These are phyloP conservation scores for Cryptotis parvus DNA, from an alignment of 2,113 vertebrate genomes.

Conservation along the genomic window DNA sequence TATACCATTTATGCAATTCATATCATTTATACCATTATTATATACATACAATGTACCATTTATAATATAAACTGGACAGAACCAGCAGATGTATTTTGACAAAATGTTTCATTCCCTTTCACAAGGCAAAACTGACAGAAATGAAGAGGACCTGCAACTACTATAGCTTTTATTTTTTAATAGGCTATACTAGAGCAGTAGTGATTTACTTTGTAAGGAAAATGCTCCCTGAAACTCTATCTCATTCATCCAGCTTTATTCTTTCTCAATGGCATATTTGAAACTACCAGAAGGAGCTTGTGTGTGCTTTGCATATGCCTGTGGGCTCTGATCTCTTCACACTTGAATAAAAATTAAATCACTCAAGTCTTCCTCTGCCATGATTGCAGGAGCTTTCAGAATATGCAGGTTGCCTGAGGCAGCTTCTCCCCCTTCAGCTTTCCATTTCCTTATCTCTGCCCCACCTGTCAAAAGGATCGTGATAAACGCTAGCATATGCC, in stretches of 20 bases:
- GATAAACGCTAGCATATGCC: slow-evolving; percentile 36
- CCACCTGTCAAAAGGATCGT: slow-evolving; percentile 57
- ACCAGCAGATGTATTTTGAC: background rate
- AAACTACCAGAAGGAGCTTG: slow-evolving; percentile 47
- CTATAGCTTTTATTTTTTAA: background rate
- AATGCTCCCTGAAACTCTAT: background rate
- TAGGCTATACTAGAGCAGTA: background rate
- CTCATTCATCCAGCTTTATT: background rate
- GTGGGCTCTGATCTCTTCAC: slow-evolving; percentile 56
- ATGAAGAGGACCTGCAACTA: background rate
- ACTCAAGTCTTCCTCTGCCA: slow-evolving; percentile 63
- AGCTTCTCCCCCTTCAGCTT: slow-evolving; percentile 62
- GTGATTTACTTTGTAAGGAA: background rate
- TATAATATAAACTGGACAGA: background rate
- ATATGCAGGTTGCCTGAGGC: slow-evolving; percentile 58
- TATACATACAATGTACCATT: background rate
- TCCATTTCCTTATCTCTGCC: slow-evolving; percentile 67
- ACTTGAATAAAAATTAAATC: slow-evolving; percentile 79
- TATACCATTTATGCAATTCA: no score
- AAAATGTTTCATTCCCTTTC: background rate
- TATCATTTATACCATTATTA: no score
- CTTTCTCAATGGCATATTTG: background rate
- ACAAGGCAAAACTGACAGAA: background rate
- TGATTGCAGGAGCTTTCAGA: slow-evolving; percentile 51
- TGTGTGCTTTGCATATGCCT: slow-evolving; percentile 52